Conservation (phyloP, 1,140 invertebrate genomes). For the Orchestia grillus region DNA sequence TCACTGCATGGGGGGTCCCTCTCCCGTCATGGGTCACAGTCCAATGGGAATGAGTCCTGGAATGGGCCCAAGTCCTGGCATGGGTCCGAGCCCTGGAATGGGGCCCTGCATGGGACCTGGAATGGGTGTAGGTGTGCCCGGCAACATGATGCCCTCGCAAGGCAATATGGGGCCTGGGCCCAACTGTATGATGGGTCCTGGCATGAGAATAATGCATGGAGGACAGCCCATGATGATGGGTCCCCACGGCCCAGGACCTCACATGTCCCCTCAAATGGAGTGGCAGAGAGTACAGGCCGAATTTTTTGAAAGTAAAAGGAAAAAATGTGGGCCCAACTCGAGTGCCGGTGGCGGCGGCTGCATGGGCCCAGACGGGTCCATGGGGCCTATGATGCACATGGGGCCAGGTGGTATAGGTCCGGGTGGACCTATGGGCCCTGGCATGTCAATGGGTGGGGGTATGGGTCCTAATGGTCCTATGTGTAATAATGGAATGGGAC, state of each 20-base stretch:
- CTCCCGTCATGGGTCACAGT: slow-evolving; percentile 65
- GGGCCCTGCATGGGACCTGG: slow-evolving; percentile 68
- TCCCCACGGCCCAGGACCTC: slow-evolving; percentile 71
- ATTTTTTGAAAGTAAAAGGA: slow-evolving; percentile 81
- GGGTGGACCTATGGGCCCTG: slow-evolving; percentile 71
- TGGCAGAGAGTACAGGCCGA: slow-evolving; percentile 92
- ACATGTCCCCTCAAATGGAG: slow-evolving; percentile 79
- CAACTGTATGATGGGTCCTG: slow-evolving; percentile 66
- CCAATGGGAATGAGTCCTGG: slow-evolving; percentile 70
- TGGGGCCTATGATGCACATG: slow-evolving; percentile 72
- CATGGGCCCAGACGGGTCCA: slow-evolving; percentile 70
- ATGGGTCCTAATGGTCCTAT: slow-evolving; percentile 70
- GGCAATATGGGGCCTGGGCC: slow-evolving; percentile 67
- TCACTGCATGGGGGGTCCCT: slow-evolving; percentile 64
- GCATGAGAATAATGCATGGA: slow-evolving; percentile 72
- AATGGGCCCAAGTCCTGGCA: slow-evolving; percentile 66
- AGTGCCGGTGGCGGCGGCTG: slow-evolving; percentile 73
- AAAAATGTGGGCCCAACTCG: slow-evolving; percentile 69
- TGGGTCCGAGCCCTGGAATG: slow-evolving; percentile 67
- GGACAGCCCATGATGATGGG: slow-evolving; percentile 74
- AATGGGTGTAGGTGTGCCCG: slow-evolving; percentile 71
- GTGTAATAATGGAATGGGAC: slow-evolving; percentile 68
- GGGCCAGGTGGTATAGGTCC: slow-evolving; percentile 69
- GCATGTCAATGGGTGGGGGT: slow-evolving; percentile 72
- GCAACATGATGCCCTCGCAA: slow-evolving; percentile 67